phyloP scores from a whole-genome alignment of 2,888 invertebrate genomes.

The Allolobophora icterica region DNA sequence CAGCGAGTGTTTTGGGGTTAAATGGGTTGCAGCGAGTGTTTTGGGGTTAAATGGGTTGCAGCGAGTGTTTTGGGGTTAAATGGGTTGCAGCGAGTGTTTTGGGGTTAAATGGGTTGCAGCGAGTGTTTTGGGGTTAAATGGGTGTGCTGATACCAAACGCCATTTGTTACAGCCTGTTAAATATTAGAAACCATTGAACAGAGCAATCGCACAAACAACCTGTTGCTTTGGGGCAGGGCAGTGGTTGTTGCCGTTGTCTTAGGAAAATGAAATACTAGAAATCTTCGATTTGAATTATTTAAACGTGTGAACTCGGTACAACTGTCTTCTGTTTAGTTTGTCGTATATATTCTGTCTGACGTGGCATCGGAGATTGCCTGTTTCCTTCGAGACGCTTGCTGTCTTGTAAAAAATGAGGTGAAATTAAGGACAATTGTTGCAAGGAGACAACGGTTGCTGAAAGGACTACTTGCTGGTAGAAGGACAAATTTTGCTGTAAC shows the following conservation, averaged over 20 bases:
- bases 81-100: neutral
- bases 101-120: too few species aligned
- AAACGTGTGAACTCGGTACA: neutral
- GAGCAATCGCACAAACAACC: neutral
- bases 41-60: neutral
- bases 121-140: neutral
- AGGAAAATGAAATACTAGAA: neutral
- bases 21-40: neutral
- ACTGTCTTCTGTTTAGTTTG: neutral
- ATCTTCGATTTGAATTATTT: neutral
- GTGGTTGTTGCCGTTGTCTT: neutral
- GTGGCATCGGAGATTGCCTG: too few species aligned
- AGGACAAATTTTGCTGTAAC: neutral
- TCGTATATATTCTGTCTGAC: too few species aligned
- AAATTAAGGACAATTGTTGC: neutral
- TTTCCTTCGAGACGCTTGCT: neutral
- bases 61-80: too few species aligned
- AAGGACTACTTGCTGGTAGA: neutral
- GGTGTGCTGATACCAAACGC: neutral
- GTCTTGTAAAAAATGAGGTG: too few species aligned
- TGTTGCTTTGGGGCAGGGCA: neutral
- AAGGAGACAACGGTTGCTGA: neutral
- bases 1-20: neutral
- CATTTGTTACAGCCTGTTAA: neutral
- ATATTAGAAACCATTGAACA: neutral